Evolutionary conservation across 2,888 invertebrate species (phyloP).

Genomic region (Diaphora mendica): DNA sequence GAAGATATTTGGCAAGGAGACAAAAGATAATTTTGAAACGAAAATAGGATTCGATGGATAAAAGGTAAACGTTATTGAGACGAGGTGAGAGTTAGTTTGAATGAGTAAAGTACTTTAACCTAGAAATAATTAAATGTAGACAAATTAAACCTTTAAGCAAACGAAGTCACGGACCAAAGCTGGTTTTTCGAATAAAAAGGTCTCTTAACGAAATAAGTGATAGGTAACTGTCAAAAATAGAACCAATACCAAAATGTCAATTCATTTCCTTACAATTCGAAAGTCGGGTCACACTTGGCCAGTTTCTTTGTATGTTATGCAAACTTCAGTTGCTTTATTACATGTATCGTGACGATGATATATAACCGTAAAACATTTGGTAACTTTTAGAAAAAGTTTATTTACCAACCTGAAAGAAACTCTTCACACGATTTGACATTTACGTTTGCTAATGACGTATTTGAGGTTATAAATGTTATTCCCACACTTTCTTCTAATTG

Average conservation of each 20-base stretch:
- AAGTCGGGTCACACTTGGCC: not conserved
- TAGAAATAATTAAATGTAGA: not conserved
- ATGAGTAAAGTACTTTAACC: not conserved
- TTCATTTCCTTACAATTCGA: not conserved
- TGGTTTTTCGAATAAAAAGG: not conserved
- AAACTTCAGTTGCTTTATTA: constrained; percentile 7
- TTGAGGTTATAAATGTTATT: constrained; percentile 46
- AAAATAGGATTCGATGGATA: too few species aligned
- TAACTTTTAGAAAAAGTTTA: constrained; percentile 2
- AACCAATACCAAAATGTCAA: not conserved
- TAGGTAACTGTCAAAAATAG: not conserved
- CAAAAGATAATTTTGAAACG: too few species aligned
- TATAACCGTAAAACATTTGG: constrained; percentile 25
- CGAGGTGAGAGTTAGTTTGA: too few species aligned
- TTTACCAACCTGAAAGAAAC: not conserved
- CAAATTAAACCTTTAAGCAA: not conserved
- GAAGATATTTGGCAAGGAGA: too few species aligned
- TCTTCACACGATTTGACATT: constrained; percentile 44
- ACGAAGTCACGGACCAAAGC: not conserved
- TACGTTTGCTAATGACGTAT: constrained; percentile 42
- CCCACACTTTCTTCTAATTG: constrained; percentile 62
- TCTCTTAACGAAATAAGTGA: not conserved
- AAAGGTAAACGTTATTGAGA: too few species aligned
- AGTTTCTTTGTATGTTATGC: constrained; percentile 4
- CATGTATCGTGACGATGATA: not conserved